A percentile compares a stretch with the other conserved stretches of the same genome.
Conservation (phyloP, 64 coral and sea anemone genomes). For the Hydrozoanthus tunicans region DNA sequence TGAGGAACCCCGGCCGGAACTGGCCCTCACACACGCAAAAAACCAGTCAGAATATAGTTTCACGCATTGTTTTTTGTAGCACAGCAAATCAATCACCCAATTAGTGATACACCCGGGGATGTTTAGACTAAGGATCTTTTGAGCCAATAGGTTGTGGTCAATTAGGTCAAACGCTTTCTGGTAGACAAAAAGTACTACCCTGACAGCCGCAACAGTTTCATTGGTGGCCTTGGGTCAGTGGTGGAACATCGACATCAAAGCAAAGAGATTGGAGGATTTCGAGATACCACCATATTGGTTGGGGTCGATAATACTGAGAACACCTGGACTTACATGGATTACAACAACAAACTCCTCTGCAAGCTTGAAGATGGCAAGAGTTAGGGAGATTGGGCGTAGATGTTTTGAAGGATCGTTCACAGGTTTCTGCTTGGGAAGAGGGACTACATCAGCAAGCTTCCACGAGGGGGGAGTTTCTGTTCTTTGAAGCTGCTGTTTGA, state of each 20-base stretch:
- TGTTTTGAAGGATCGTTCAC: not conserved
- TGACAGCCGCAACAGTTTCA: not conserved
- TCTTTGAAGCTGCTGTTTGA: no score
- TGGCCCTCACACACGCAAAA: no score
- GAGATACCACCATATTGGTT: slow-evolving; percentile 16
- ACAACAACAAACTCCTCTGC: not conserved
- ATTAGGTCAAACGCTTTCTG: not conserved
- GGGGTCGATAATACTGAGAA: not conserved
- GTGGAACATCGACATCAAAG: slow-evolving; percentile 7
- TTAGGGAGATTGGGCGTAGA: slow-evolving; percentile 14
- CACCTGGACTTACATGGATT: not conserved
- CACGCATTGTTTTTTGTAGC: no score
- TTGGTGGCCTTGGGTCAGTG: not conserved
- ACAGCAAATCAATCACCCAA: no score
- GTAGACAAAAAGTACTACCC: not conserved
- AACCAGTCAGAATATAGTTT: no score
- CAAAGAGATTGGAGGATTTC: not conserved
- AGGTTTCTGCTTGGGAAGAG: no score
- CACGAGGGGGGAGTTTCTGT: no score
- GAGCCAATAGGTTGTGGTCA: no score
- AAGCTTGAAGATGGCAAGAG: not conserved
- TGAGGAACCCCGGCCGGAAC: no score
- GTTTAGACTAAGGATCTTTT: no score
- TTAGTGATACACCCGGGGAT: no score
- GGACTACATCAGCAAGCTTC: no score